Base-by-base conservation (phyloP, 2,113 vertebrate genomes). In the Elaphurus davidianus region DNA sequence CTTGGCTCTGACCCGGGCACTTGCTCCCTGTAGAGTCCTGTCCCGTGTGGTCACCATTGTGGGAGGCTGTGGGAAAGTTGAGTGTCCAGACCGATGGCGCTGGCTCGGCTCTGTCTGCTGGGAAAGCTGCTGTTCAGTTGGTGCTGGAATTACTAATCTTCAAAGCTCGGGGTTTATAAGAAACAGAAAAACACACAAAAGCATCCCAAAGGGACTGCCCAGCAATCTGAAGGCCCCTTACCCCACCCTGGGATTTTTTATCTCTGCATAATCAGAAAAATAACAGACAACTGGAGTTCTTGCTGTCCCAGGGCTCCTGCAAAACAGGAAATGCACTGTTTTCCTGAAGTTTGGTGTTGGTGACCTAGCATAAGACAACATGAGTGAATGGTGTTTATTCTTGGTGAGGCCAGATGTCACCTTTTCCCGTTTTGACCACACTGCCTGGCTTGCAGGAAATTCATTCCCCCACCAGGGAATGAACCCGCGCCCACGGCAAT, bases 351-450 rank as follows among this genome's bases (percentile, higher is more conserved):
- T 36, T 28, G 27, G 10, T 21, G 74, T 47, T 57, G 55, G 47
- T 36, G 47, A 11, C n/a, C 30, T 17, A 14, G 19, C 36, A 4
- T 43, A 25, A 4, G 6, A 57, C 1, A 1, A 57, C 3, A 3
- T 21, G 25, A 82, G 12, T 82, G 62, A 59, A 28, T 79, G 64
- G 36, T 2, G 30, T 43, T 71, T 52, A 11, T 47, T 10, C 21
- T 43, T 33, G 30, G 1, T 16, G 27, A 55, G 21, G 19, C 64
- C 25, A 33, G 5, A 25, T 43, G 71, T 43, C 36, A 40, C 36
- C 21, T 74, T 74, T 74, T 43, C 36, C 36, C 36, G 0, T 76
- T 76, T 43, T 76, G 71, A 76, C 71, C 71, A 76, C 71, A 43
- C 36, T 43, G 11, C 71, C 71, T 76, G 36, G 71, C 3, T 1